Conservation (phyloP, 2,113 vertebrate genomes). For the Marmota monax region DNA sequence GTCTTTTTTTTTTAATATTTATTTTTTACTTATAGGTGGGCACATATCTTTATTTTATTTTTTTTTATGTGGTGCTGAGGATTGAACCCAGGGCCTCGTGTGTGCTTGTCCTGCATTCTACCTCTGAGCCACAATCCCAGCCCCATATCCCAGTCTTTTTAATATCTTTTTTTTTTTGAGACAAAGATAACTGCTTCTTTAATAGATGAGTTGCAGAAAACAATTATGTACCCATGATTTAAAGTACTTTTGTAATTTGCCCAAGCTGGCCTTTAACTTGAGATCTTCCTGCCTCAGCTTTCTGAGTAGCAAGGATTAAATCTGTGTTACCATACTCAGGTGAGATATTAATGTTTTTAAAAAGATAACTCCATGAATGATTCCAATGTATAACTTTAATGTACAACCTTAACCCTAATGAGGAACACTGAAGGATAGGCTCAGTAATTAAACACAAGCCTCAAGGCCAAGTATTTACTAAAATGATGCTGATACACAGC, state of each 20-base stretch:
- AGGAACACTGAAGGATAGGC: background rate
- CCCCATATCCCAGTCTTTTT: background rate
- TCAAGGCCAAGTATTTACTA: background rate
- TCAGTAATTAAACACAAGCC: background rate
- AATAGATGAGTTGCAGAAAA: too few relatives aligned
- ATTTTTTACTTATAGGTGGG: too few relatives aligned
- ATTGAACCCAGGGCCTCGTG: too few relatives aligned
- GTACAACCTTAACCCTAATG: background rate
- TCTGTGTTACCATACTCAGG: too few relatives aligned
- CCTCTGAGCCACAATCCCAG: too few relatives aligned
- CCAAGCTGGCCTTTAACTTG: background rate
- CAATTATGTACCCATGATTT: too few relatives aligned
- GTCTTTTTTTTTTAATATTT: background rate
- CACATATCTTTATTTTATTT: too few relatives aligned
- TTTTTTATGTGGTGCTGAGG: too few relatives aligned
- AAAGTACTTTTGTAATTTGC: too few relatives aligned
- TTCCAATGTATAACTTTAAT: constrained; percentile 1
- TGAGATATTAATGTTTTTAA: background rate
- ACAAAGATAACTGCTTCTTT: too few relatives aligned
- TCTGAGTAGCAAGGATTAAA: too few relatives aligned
- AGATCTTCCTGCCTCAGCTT: background rate
- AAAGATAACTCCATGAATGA: background rate
- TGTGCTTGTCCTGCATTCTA: too few relatives aligned
- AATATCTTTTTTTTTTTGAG: background rate
- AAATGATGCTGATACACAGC: background rate